Evolutionary conservation across 2,888 invertebrate species (phyloP).

Genomic region (Tortricodes alternella): DNA sequence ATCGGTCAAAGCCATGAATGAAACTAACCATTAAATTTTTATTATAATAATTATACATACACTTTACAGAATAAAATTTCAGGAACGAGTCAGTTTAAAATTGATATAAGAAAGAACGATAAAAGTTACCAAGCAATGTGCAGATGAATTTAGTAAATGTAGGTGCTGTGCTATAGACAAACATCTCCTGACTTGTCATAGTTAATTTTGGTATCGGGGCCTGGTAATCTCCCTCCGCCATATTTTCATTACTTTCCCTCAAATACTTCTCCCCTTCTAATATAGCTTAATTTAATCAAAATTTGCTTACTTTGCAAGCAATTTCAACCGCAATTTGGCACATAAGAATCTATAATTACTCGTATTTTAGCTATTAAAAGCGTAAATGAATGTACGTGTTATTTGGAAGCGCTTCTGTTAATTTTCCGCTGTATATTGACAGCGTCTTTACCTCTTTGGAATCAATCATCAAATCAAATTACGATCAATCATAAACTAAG

Average conservation of each 20-base stretch:
- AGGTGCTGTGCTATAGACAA: not conserved
- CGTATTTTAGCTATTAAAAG: conserved; percentile 35
- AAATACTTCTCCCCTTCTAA: conserved; percentile 66
- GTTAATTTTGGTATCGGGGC: conserved; percentile 50
- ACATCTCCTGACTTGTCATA: conserved; percentile 19
- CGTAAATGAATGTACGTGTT: conserved; percentile 38
- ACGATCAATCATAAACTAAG: not conserved
- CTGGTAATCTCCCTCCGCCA: conserved; percentile 53
- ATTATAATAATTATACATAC: not conserved
- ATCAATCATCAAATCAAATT: too few relatives aligned
- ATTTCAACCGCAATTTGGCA: conserved; percentile 61
- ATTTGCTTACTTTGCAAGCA: conserved; percentile 61
- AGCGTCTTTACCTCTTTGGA: not conserved
- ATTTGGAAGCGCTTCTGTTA: not conserved
- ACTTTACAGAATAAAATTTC: too few relatives aligned
- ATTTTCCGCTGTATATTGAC: not conserved
- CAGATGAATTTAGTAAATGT: too few relatives aligned
- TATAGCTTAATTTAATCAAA: conserved; percentile 77
- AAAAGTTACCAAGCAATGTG: too few relatives aligned
- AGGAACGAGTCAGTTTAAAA: too few relatives aligned
- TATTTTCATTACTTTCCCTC: conserved; percentile 77
- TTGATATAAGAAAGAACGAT: too few relatives aligned
- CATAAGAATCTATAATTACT: conserved; percentile 65
- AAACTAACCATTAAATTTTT: too few relatives aligned
- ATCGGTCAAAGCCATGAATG: not conserved